Conservation (phyloP, 92 coral and sea anemone genomes). For the Scolanthus callimorphus region DNA sequence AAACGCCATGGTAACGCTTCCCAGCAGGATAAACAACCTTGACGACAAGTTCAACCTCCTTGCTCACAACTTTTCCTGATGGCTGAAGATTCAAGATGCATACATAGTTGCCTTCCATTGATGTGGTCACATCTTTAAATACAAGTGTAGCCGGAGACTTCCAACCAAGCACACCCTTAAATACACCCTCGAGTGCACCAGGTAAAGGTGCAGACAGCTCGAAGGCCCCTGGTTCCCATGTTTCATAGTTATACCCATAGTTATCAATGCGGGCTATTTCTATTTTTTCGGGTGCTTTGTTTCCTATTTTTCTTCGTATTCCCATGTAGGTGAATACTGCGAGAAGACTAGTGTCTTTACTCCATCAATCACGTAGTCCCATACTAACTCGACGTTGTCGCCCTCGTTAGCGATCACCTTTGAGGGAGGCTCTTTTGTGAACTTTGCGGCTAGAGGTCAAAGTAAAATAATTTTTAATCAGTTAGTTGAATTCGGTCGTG, state of each 20-base stretch:
- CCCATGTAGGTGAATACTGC: conserved; percentile 33
- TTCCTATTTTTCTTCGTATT: too few relatives aligned
- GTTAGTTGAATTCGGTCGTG: too few relatives aligned
- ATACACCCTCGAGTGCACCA: too few relatives aligned
- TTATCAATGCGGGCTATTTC: too few relatives aligned
- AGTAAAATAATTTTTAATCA: too few relatives aligned
- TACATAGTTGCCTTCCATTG: neutral
- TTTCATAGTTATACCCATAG: too few relatives aligned
- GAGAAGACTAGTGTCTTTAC: conserved; percentile 7
- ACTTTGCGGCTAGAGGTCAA: neutral
- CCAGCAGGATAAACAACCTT: too few relatives aligned
- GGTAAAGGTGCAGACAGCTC: too few relatives aligned
- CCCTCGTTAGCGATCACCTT: neutral
- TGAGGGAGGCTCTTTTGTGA: neutral
- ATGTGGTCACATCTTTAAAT: neutral
- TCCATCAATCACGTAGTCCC: conserved; percentile 19
- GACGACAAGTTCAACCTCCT: neutral
- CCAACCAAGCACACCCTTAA: too few relatives aligned
- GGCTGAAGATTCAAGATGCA: neutral
- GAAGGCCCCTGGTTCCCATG: too few relatives aligned
- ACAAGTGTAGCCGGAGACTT: conserved; percentile 12
- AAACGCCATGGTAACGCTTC: too few relatives aligned
- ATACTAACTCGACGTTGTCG: neutral
- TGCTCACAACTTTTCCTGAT: neutral
- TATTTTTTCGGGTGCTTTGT: too few relatives aligned